Evolutionary conservation across 2,888 invertebrate species (phyloP).

Genomic region (Calephelis perditalis): DNA sequence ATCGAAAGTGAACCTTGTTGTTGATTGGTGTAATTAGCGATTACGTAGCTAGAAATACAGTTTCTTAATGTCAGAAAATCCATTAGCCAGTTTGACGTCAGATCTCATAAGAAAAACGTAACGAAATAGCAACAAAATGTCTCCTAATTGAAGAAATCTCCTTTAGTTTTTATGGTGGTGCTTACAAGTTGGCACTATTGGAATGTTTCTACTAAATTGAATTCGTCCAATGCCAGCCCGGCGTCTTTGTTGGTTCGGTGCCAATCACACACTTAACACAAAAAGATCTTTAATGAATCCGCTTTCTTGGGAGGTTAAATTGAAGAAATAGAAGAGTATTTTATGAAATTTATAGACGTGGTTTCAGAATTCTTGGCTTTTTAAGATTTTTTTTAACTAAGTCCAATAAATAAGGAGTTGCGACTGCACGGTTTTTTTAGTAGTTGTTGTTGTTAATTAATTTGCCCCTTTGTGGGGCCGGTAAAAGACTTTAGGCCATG

Average conservation of each 20-base stretch:
- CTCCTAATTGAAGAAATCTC: slow-evolving; percentile 27
- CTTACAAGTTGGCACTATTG: slow-evolving; percentile 31
- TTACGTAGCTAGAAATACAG: no score
- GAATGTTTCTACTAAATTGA: slow-evolving; percentile 26
- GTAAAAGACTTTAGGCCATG: no score
- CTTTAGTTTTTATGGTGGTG: slow-evolving; percentile 24
- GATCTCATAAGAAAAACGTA: background rate
- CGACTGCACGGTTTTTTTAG: no score
- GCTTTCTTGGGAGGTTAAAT: slow-evolving; percentile 17
- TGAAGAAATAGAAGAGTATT: slow-evolving; percentile 1
- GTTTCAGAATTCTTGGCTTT: background rate
- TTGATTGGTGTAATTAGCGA: no score
- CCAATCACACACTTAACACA: slow-evolving; percentile 28
- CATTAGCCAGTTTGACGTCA: no score
- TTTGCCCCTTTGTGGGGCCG: no score
- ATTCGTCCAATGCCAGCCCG: slow-evolving; percentile 24
- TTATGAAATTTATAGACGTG: background rate
- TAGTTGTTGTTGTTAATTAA: no score
- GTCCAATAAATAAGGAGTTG: no score
- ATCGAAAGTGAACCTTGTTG: no score
- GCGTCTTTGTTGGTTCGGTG: slow-evolving; percentile 28
- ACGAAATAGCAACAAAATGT: slow-evolving; percentile 19
- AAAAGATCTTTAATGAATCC: slow-evolving; percentile 23
- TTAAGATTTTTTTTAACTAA: no score
- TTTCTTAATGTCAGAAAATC: no score